A percentile compares a stretch with the other conserved stretches of the same genome.
Conservation (phyloP, 2,888 invertebrate species). For the Scrobipalpa atriplicella region DNA sequence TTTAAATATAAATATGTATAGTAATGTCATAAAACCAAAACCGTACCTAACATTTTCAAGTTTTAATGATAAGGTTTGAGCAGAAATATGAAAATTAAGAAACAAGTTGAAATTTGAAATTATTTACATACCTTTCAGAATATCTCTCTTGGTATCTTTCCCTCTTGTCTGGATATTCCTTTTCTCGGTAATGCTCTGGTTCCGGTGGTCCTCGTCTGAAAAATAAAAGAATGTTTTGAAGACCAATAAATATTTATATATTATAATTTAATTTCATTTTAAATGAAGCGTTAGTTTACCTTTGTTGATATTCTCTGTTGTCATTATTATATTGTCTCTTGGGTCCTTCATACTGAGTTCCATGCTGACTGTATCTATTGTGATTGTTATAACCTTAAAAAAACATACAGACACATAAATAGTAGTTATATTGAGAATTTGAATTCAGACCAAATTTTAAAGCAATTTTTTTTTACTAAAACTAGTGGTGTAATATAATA, state of each 20-base stretch:
- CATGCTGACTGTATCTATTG: slow-evolving; percentile 66
- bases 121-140: slow-evolving; percentile 61
- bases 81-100: not conserved
- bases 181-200: slow-evolving; percentile 61
- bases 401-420: not conserved
- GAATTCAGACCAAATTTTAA: no score
- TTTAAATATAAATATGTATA: not conserved
- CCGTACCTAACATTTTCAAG: not conserved
- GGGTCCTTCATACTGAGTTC: slow-evolving; percentile 64
- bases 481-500: no score
- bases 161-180: slow-evolving; percentile 63
- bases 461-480: not conserved
- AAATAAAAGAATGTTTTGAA: slow-evolving; percentile 13
- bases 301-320: slow-evolving; percentile 61
- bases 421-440: not conserved
- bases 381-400: slow-evolving; percentile 49
- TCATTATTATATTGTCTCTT: slow-evolving; percentile 62
- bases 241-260: no score
- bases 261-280: no score
- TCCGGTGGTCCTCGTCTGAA: slow-evolving; percentile 63
- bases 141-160: slow-evolving; percentile 64
- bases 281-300: slow-evolving; percentile 37
- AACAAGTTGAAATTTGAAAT: not conserved
- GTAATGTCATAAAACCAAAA: not conserved
- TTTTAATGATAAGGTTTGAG: slow-evolving; percentile 4